phyloP scores from a whole-genome alignment of 2,888 invertebrate genomes.

The Noctuana brunneofusca region DNA sequence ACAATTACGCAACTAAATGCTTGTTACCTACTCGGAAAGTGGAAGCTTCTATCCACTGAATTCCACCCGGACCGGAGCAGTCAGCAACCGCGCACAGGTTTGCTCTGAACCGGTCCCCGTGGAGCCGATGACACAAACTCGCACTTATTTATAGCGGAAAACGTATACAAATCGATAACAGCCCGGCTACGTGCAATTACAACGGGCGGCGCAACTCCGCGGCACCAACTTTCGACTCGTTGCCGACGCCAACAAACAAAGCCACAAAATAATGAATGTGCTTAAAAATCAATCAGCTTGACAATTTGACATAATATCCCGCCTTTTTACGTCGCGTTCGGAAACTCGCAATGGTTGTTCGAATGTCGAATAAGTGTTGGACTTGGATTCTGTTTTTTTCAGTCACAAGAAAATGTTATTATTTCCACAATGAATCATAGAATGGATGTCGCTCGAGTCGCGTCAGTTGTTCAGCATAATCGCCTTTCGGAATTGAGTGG shows the following conservation, averaged over 20 bases:
- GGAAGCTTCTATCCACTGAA: slow-evolving; percentile 43
- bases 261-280: slow-evolving; percentile 36
- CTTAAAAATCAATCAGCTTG: not conserved
- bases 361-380: not conserved
- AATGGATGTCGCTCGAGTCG: slow-evolving; percentile 61
- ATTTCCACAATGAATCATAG: slow-evolving; percentile 77
- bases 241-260: slow-evolving; percentile 43
- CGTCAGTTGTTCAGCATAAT: slow-evolving; percentile 52
- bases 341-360: slow-evolving; percentile 34
- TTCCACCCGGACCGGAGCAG: slow-evolving; percentile 48
- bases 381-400: slow-evolving; percentile 34
- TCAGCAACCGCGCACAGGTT: slow-evolving; percentile 62
- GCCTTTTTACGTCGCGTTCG: slow-evolving; percentile 55
- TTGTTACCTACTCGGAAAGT: slow-evolving; percentile 41
- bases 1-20: slow-evolving; percentile 63
- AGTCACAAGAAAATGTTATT: slow-evolving; percentile 59
- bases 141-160: slow-evolving; percentile 77
- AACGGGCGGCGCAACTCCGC: slow-evolving; percentile 47
- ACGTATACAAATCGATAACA: slow-evolving; percentile 79
- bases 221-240: slow-evolving; percentile 45
- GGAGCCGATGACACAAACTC: slow-evolving; percentile 72
- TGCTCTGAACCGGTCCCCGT: slow-evolving; percentile 69
- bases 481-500: slow-evolving; percentile 64
- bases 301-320: slow-evolving; percentile 43
- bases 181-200: slow-evolving; percentile 52